Conservation (phyloP, 1,140 invertebrate genomes). For the Aphis craccivora region DNA sequence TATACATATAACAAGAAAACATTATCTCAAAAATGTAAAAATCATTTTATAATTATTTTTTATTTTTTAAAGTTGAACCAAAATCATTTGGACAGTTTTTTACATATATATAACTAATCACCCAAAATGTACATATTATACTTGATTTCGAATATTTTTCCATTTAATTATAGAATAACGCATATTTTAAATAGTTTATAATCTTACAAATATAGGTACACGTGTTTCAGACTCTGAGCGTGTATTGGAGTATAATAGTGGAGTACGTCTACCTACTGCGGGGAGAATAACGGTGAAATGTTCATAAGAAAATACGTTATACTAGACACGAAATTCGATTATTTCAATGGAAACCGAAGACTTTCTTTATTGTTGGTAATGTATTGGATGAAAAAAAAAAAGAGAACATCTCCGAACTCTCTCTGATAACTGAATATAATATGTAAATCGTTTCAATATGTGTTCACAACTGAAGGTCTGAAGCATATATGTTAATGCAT, state of each 20-base stretch:
- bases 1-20: too few relatives aligned
- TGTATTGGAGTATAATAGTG: neutral
- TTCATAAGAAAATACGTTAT: neutral
- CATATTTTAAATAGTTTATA: neutral
- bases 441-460: slow-evolving; percentile 30
- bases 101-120: too few relatives aligned
- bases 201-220: neutral
- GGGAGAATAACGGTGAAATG: slow-evolving; percentile 1
- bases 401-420: slow-evolving; percentile 37
- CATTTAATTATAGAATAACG: neutral
- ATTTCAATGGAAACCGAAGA: slow-evolving; percentile 33
- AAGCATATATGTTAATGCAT: neutral
- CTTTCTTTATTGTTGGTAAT: slow-evolving; percentile 34
- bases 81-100: too few relatives aligned
- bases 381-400: neutral
- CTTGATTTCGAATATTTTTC: neutral
- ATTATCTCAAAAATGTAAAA: too few relatives aligned
- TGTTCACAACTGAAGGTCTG: neutral
- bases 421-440: slow-evolving; percentile 21
- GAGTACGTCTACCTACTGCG: neutral
- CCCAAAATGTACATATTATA: neutral
- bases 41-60: too few relatives aligned
- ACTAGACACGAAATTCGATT: neutral
- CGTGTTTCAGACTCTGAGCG: neutral
- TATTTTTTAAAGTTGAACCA: too few relatives aligned